Conservation (phyloP, 2,888 invertebrate genomes). For the Rhamphomyia laevipes region DNA sequence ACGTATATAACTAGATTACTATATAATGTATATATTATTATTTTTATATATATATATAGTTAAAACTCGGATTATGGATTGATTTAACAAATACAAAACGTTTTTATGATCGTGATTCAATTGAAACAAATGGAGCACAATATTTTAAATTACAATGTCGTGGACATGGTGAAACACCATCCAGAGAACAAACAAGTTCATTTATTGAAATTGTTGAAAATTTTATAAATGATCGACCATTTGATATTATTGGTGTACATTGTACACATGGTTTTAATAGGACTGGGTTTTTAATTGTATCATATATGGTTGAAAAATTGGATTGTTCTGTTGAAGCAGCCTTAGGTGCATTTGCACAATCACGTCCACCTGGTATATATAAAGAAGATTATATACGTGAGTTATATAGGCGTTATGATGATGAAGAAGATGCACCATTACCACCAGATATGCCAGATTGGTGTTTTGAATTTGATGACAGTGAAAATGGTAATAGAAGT, state of each 20-base stretch:
- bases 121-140: constrained; percentile 63
- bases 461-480: constrained; percentile 53
- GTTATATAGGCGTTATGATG: constrained; percentile 70
- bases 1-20: no score
- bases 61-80: constrained; percentile 87
- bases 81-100: constrained; percentile 91
- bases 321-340: constrained; percentile 80
- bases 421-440: constrained; percentile 53
- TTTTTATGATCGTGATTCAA: constrained; percentile 75
- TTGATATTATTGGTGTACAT: constrained; percentile 63
- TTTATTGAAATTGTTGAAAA: constrained; percentile 71
- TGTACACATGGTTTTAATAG: constrained; percentile 98
- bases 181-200: constrained; percentile 64
- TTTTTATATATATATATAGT: constrained; percentile 38
- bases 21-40: constrained; percentile 2
- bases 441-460: constrained; percentile 77
- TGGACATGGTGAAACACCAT: constrained; percentile 89
- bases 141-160: constrained; percentile 84
- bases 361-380: constrained; percentile 88
- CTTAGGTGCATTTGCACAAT: constrained; percentile 56
- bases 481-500: constrained; percentile 37
- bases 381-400: constrained; percentile 91
- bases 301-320: constrained; percentile 76
- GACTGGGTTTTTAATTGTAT: constrained; percentile 83
- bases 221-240: constrained; percentile 68